Evolutionary conservation across 2,888 invertebrate species (phyloP), one percentile per base, ranked within the genome.

Genomic region (Hyppa rectilinea): DNA sequence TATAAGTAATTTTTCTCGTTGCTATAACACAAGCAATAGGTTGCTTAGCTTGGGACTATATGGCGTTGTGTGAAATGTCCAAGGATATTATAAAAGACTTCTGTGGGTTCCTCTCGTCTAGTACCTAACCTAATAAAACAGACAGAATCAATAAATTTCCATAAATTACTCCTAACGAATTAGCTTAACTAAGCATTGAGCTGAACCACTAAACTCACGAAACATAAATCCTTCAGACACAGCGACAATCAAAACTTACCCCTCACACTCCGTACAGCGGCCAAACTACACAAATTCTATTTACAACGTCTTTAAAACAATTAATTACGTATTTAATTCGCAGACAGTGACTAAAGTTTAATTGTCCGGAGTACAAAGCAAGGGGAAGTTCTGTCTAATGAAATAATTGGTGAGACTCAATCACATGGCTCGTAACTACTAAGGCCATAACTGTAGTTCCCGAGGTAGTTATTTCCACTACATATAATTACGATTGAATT

Each of bases 401-500:
- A 85, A 84, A 89, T 90, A 87, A 86, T 87, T 83, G 77, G 80
- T 71, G 84, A 75, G 87, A 81, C 80, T 87, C 93, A 92, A 94
- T 94, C 93, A 93, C 92, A 91, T 85, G 92, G 75, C 80, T 10
- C 23, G 72, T 64, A 71, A 72, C 55, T 56, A 47, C 72, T 89
- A 89, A 90, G 89, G 84, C 85, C 80, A 77, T 81, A 82, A 78
- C 87, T 84, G 87, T 91, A 91, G 91, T 92, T 92, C 80, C 81
- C 71, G 84, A 84, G 85, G 86, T 84, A 85, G 90, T 95, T 94
- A 94, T 92, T 96, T 96, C 95, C 95, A 93, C 94, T 95, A 95
- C 95, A 95, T 96, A 95, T 95, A 94, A 93, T 94, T 94, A 94
- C 92, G 88, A 94, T 93, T 91, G 89, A 91, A 95, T 94, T 95